A percentile compares a stretch with the other conserved stretches of the same genome.
These are phyloP conservation scores for Eolophus roseicapilla DNA, from an alignment of 2,113 vertebrate species.

Conservation along the genomic window DNA sequence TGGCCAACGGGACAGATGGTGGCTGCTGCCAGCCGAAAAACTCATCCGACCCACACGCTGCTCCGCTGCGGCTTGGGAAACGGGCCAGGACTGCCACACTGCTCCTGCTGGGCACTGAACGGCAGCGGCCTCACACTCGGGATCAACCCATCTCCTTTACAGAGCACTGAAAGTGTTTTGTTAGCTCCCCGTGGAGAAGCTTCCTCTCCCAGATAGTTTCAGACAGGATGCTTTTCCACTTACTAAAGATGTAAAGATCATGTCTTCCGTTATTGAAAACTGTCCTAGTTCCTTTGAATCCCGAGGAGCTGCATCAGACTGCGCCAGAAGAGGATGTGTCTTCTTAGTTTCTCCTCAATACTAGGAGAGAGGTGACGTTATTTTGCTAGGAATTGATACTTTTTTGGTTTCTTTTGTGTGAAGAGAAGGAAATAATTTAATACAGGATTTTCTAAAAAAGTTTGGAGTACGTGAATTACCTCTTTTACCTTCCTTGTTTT, in stretches of 20 bases:
- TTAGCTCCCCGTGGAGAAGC: conserved; percentile 4
- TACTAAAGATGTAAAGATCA: neutral
- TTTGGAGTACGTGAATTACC: neutral
- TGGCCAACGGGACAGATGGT: conserved; percentile 46
- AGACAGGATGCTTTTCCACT: conserved; percentile 46
- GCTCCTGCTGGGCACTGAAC: fast-evolving
- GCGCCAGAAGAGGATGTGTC: neutral
- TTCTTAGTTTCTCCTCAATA: conserved; percentile 14
- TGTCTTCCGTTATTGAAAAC: neutral
- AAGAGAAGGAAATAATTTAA: conserved; percentile 19
- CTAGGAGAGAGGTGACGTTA: conserved; percentile 19
- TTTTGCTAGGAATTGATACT: neutral
- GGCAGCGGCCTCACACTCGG: neutral
- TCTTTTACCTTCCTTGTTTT: conserved; percentile 40
- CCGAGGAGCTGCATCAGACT: neutral
- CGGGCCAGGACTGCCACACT: fast-evolving
- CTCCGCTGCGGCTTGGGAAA: neutral
- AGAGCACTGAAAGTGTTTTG: neutral
- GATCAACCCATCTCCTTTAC: neutral
- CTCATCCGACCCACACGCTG: fast-evolving
- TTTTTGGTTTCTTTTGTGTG: neutral
- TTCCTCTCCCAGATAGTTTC: conserved; percentile 44
- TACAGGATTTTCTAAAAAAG: neutral
- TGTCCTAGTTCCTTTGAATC: conserved; percentile 41
- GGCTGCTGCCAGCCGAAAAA: neutral